phyloP scores from a whole-genome alignment of 2,888 invertebrate species.

The Dicranocentrus wangi region DNA sequence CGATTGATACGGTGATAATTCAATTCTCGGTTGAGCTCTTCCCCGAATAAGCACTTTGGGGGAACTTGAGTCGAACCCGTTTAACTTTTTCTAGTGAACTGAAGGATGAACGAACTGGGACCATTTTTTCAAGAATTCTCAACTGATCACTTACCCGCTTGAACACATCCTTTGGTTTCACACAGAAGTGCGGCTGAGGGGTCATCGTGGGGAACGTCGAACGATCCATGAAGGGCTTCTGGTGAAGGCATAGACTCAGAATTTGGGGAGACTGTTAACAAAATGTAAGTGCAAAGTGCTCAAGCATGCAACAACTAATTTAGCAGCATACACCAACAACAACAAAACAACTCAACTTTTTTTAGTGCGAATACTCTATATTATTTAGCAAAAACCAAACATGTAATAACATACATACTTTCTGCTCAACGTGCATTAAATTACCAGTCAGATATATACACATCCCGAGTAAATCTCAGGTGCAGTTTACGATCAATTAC shows the following conservation, averaged over 20 bases:
- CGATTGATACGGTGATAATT: background rate
- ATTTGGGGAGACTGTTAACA: conserved; percentile 71
- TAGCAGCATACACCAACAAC: conserved; percentile 42
- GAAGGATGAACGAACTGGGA: conserved; percentile 12
- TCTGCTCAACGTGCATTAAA: conserved; percentile 29
- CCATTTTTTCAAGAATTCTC: background rate
- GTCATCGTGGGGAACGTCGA: background rate
- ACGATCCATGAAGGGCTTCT: conserved; percentile 69
- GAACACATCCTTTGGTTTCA: conserved; percentile 85
- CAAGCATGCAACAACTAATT: conserved; percentile 70
- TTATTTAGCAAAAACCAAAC: conserved; percentile 18
- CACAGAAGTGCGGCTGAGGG: conserved; percentile 77
- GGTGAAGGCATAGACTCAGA: conserved; percentile 73
- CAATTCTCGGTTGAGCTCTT: background rate
- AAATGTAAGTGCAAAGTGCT: conserved; percentile 73
- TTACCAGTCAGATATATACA: conserved; percentile 4
- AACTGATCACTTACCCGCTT: conserved; percentile 79
- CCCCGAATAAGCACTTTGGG: background rate
- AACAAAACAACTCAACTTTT: conserved; percentile 25
- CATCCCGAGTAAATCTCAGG: background rate
- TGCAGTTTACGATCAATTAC: background rate
- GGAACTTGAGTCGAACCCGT: background rate
- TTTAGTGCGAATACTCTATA: conserved; percentile 36
- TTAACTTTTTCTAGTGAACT: background rate
- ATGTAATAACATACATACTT: conserved; percentile 6